Base-by-base conservation (phyloP, 2,113 vertebrate genomes). In the Ondatra zibethicus region DNA sequence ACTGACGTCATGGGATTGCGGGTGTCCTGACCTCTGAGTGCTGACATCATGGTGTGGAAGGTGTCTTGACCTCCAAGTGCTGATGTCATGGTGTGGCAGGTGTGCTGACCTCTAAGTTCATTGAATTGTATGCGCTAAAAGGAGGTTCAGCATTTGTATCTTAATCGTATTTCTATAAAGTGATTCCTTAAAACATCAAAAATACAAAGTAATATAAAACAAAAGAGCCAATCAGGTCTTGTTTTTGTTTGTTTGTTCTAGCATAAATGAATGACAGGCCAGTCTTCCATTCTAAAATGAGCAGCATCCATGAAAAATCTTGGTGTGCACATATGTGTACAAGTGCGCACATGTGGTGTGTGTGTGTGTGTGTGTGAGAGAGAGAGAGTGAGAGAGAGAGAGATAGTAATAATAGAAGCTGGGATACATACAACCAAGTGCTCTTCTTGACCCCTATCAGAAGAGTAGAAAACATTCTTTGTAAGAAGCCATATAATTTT, bases 281-380 rank as follows among this genome's bases (percentile, higher is more conserved):
- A 55, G 11, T 50, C 33, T 76, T 94, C 66, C 91, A 16, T 73
- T 91, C 42, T 94, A 70, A 92, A 92, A 39, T 11, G 92, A 45
- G 16, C 19, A 77, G 21, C 33, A 39, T 82, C 21, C 12, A 61
- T 27, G 36, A 82, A 8, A 61, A 61, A 6, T 55, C 12, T 81
- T 12, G 11, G 31, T 82, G 36, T 81, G 47, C 36, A 25, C 42
- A 13, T 39, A 9, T 33, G 11, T 58, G 25, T 84, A 10, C 11
- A 11, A 27, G 63, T 55, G 52, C 14, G 10, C 8, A 7, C 2
- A 5, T 25, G 23, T 63, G 23, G 55, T 58, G 23, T 12, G 31
- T 86, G 42, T 33, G 9, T 21, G 29, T 29, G n/a, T 63, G 25
- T 11, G 36, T 78, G 39, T 61, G n/a, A n/a, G n/a, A n/a, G n/a